Percentiles rank a stretch among this genome's conserved stretches.
These are phyloP conservation scores for Gymnogyps californianus DNA, from an alignment of 2,113 vertebrate genomes.

Conservation along the genomic window DNA sequence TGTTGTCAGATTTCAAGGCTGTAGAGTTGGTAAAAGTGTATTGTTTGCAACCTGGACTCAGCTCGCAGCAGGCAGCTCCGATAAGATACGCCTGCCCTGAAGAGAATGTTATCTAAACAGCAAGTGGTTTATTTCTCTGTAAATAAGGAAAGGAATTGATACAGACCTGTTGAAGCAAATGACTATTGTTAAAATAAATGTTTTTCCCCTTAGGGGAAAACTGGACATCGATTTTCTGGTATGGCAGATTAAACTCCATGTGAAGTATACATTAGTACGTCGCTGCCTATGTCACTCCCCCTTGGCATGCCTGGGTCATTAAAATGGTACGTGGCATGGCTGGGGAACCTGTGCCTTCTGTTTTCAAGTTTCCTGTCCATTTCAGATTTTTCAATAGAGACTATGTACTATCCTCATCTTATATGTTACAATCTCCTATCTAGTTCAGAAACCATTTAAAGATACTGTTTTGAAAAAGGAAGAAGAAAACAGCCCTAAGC, in stretches of 20 bases:
- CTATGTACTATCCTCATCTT: not conserved
- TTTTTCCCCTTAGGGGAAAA: not conserved
- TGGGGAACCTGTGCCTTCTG: not conserved
- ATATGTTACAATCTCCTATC: not conserved
- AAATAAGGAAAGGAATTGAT: constrained; percentile 46
- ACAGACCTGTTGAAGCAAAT: not conserved
- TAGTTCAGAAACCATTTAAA: not conserved
- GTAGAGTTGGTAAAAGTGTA: not conserved
- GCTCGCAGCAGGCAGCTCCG: constrained; percentile 2
- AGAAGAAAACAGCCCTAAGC: not conserved
- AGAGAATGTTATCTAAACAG: constrained; percentile 65
- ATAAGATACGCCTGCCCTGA: not conserved
- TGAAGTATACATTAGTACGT: not conserved
- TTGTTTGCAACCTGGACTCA: not conserved
- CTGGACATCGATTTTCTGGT: not conserved
- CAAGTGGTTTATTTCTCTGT: constrained; percentile 30
- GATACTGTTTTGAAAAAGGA: not conserved
- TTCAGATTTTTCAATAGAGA: not conserved
- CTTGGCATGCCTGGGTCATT: not conserved
- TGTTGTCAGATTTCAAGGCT: not conserved
- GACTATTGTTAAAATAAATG: constrained; percentile 26
- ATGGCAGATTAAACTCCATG: not conserved
- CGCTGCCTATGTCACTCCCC: accelerated
- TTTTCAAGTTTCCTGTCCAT: not conserved
- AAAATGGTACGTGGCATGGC: not conserved